Evolutionary conservation across 1,140 invertebrate species (phyloP), one percentile per base, ranked within the genome.

Genomic region (Prorops nasuta): DNA sequence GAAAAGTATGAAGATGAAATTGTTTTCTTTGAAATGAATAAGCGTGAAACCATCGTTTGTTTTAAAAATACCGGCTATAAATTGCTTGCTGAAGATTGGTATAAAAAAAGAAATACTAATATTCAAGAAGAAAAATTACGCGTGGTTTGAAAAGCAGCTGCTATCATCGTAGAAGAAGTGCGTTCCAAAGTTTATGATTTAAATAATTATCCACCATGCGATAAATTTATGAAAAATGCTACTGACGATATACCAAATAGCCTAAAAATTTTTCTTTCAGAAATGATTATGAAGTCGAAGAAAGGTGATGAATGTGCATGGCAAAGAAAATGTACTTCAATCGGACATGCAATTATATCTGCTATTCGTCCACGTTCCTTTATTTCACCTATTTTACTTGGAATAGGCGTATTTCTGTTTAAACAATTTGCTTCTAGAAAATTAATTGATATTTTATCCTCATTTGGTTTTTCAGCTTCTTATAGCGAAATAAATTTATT

Each of bases 81-180:
- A 6, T 37, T 43, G 35, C n/a, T 35, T 10, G 10, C 36, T 10
- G 15, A 18, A 19, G 44, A 52, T 18, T 46, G 19, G 12, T 52
- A 52, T 39, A 17, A 36, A 9, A 40, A 38, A 20, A 44, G 22
- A 41, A 42, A 28, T 18, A 10, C 14, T 24, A 49, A 51, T 37
- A 19, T 45, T 21, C 34, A 44, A 36, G 49, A 49, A 18, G 55
- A 61, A 38, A 14, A 44, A 32, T 20, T 46, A 9, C 37, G 60
- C 36, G 41, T 60, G n/a, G 45, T 65, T 16, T 36, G 52, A 44
- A 45, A 49, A 44, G 63, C 59, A n/a, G 64, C 52, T 19, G 42
- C 46, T 21, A 66, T 66, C 16, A 54, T 64, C 28, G 10, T 24
- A 34, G 41, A 62, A 35, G 63, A 66, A 36, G 63, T 66, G 12